Evolutionary conservation across 2,113 vertebrate genomes (phyloP).

Genomic region (Acrocephalus arundinaceus): DNA sequence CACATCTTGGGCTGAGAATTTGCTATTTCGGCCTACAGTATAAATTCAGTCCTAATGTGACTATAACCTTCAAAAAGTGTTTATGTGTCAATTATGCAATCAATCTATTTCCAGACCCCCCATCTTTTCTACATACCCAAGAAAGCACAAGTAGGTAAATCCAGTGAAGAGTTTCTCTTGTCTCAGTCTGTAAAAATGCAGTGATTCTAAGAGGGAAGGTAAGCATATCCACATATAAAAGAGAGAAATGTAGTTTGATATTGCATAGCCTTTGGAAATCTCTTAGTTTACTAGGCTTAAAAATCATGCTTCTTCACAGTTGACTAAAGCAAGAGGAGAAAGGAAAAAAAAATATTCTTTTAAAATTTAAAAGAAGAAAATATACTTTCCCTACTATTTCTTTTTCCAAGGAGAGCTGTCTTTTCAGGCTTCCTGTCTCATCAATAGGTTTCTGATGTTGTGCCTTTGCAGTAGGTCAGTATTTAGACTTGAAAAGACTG

Average conservation of each 20-base stretch:
- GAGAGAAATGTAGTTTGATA: neutral
- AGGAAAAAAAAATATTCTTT: neutral
- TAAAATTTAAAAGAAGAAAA: neutral
- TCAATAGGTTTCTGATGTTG: neutral
- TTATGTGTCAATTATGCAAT: neutral
- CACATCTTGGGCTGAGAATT: neutral
- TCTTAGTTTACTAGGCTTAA: neutral
- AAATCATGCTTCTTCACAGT: neutral
- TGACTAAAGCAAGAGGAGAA: neutral
- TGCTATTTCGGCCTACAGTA: neutral
- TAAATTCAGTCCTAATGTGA: neutral
- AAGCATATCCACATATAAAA: neutral
- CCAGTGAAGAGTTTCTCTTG: neutral
- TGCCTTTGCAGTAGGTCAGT: neutral
- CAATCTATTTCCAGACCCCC: neutral
- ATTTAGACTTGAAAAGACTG: neutral
- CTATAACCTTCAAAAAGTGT: neutral
- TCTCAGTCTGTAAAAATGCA: neutral
- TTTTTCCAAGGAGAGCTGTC: neutral
- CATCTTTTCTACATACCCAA: neutral
- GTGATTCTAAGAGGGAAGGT: neutral
- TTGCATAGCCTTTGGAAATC: neutral
- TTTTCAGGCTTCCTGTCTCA: neutral
- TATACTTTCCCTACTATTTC: accelerated
- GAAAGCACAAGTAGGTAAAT: neutral